Conservation (phyloP, 2,113 vertebrate species). For the Brevimyrus niger region DNA sequence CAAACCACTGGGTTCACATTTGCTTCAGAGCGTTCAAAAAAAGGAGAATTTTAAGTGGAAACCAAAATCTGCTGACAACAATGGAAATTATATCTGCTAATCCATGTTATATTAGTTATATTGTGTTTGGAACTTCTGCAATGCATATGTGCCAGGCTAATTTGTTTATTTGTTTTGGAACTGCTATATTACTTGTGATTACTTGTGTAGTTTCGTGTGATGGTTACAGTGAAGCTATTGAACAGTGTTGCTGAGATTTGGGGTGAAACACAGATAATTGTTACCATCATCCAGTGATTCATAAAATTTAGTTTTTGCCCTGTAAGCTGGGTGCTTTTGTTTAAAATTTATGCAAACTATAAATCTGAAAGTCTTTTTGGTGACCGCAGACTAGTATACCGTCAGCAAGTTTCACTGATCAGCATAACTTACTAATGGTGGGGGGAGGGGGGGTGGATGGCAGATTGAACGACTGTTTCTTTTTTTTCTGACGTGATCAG, state of each 20-base stretch:
- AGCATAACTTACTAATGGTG: neutral
- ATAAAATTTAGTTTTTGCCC: neutral
- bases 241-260: neutral
- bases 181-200: neutral
- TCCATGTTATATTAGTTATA: neutral
- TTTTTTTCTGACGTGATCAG: neutral
- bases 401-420: neutral
- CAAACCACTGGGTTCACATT: neutral
- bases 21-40: neutral
- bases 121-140: neutral
- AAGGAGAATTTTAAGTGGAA: neutral
- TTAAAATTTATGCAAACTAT: neutral
- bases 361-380: neutral
- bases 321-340: neutral
- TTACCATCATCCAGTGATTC: neutral
- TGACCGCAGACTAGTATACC: neutral
- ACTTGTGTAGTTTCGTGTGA: neutral
- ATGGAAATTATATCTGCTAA: neutral
- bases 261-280: neutral
- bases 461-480: neutral
- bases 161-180: neutral
- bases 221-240: neutral
- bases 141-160: neutral
- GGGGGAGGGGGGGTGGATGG: neutral
- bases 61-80: neutral